Base-by-base conservation (phyloP, 1,140 invertebrate species). In the Aphelenchoides fujianensis region DNA sequence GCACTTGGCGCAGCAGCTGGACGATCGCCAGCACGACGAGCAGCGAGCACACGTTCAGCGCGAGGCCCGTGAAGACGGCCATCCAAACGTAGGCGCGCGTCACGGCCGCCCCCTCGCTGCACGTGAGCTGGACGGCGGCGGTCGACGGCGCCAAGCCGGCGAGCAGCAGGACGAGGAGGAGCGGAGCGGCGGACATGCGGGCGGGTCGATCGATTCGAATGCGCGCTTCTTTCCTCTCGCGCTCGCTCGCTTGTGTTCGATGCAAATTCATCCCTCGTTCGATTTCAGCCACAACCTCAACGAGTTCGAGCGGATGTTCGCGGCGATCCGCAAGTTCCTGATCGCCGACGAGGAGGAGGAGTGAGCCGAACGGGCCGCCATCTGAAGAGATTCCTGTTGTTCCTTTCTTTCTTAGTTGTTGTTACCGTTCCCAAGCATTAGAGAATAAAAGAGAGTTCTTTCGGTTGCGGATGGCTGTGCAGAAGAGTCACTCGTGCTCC, bases 221-320 rank as follows among this genome's bases (percentile, higher is more conserved):
- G 23, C 5, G 55, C 28, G 5, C 5, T 5, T 59, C 34, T 23
- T 59, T 59, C 27, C 28, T 16, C 12, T 23, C 23, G 41, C 23
- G n/a, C n/a, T n/a, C n/a, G n/a, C n/a, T n/a, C n/a, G n/a, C n/a
- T 48, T 23, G 41, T 48, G 41, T 48, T 48, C 23, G 12, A 59
- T 7, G 7, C 23, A 59, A 59, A 59, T 19, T 59, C 5, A 30
- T 7, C 34, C 34, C 55, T 5, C 7, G 5, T n/a, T 63, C 1
- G 31, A 12, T 1, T 79, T 77, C 72, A 80, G 79, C n/a, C 79
- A 81, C 69, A 81, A 81, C 52, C 36, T 81, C 53, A 70, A 61
- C n/a, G 80, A 82, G 55, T 82, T 73, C 34, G 75, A 81, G 34
- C 36, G 71, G 31, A 82, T 81, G 80, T 81, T 81, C 61, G 63